Conservation (phyloP, 35 echinoderm and acorn worm species). For the Strongylocentrotus purpuratus region DNA sequence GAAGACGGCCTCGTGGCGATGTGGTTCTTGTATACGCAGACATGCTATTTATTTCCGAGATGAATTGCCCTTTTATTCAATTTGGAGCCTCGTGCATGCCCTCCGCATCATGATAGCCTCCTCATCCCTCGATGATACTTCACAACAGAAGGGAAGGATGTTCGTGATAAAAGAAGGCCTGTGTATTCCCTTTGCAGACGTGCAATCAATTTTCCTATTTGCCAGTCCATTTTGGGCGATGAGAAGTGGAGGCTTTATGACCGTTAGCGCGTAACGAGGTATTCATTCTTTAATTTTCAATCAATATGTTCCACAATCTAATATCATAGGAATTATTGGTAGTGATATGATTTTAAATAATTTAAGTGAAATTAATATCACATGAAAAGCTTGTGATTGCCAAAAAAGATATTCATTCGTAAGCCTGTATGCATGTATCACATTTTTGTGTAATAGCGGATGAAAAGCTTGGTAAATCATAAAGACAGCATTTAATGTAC, state of each 20-base stretch:
- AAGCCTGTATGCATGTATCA: too few species aligned
- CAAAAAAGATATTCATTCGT: too few species aligned
- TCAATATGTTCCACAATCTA: not conserved
- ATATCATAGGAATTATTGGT: not conserved
- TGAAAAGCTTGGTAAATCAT: too few species aligned
- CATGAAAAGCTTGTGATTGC: too few species aligned
- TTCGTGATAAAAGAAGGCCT: not conserved
- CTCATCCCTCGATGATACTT: conserved; percentile 4
- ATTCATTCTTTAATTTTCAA: not conserved
- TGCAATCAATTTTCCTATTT: conserved; percentile 5
- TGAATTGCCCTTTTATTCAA: conserved; percentile 40
- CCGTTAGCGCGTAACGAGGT: not conserved
- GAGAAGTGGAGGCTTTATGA: not conserved
- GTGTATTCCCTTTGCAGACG: not conserved
- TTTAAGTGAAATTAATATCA: too few species aligned
- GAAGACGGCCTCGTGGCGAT: not conserved
- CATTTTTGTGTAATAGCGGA: too few species aligned
- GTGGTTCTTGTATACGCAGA: not conserved
- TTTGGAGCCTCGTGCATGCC: conserved; percentile 23
- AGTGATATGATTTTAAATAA: too few species aligned
- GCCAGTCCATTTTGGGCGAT: not conserved
- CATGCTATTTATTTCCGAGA: conserved; percentile 30
- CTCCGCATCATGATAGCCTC: not conserved
- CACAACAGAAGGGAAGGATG: not conserved
- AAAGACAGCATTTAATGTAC: too few species aligned